A percentile compares a stretch with the other conserved stretches of the same genome.
Conservation (phyloP, 2,113 vertebrate species). For the Symphodus melops region DNA sequence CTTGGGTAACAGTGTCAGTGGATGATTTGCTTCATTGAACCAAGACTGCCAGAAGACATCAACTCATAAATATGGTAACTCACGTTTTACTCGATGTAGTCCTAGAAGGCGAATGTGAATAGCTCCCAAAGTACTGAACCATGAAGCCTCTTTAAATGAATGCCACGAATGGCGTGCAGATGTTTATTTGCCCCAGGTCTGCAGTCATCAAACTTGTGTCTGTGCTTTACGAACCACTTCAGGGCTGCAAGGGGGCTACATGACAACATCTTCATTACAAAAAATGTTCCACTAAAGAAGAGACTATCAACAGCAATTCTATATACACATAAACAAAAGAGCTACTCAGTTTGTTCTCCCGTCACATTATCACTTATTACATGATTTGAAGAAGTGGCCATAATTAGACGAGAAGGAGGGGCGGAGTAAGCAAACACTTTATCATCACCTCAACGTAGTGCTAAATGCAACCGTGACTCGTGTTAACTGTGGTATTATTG, state of each 20-base stretch:
- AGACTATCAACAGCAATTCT: neutral
- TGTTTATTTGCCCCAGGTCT: slow-evolving; percentile 16
- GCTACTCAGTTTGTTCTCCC: neutral
- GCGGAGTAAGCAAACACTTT: too few species aligned
- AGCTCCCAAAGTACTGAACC: neutral
- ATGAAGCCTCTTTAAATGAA: neutral
- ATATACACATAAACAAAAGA: neutral
- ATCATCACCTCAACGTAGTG: too few species aligned
- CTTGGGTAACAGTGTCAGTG: neutral
- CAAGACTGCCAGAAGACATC: neutral
- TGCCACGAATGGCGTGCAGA: neutral
- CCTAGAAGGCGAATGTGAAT: fast-evolving
- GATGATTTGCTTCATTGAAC: neutral
- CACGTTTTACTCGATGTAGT: neutral
- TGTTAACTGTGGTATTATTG: too few species aligned
- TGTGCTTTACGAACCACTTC: slow-evolving; percentile 43
- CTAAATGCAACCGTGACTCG: too few species aligned
- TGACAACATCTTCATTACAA: neutral
- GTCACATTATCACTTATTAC: neutral
- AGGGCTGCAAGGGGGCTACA: neutral
- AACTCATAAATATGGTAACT: neutral
- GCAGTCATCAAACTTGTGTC: slow-evolving; percentile 22
- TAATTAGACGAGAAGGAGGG: too few species aligned
- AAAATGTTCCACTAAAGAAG: neutral
- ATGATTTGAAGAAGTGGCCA: too few species aligned